Conservation (phyloP, 1,140 invertebrate genomes). For the Leptopilina boulardi region DNA sequence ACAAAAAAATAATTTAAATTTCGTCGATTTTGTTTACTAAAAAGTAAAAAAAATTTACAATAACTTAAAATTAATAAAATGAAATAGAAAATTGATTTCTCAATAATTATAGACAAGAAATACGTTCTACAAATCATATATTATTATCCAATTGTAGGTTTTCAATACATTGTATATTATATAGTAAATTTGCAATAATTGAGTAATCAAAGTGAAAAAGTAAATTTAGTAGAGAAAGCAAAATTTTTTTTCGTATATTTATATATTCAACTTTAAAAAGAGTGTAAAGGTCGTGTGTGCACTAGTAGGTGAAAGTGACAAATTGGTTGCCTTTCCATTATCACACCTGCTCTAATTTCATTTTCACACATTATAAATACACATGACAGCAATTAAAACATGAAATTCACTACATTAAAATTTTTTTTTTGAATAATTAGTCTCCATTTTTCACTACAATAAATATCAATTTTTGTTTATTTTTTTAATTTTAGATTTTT, state of each 20-base stretch:
- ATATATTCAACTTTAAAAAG: background rate
- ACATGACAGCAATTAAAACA: background rate
- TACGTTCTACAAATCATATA: background rate
- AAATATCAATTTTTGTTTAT: too few relatives aligned
- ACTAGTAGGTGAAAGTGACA: slow-evolving; percentile 29
- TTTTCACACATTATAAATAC: slow-evolving; percentile 4
- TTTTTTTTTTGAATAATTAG: too few relatives aligned
- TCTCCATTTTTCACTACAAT: too few relatives aligned
- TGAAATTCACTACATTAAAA: background rate
- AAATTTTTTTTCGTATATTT: background rate
- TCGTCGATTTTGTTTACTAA: too few relatives aligned
- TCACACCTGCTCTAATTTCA: slow-evolving; percentile 5
- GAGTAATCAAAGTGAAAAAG: background rate
- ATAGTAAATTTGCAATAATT: background rate
- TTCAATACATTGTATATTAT: background rate
- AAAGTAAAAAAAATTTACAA: too few relatives aligned
- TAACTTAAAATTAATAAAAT: background rate
- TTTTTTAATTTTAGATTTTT: too few relatives aligned
- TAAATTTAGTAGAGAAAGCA: background rate
- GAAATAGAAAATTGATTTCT: background rate
- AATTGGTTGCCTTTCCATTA: slow-evolving; percentile 16
- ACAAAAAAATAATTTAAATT: too few relatives aligned
- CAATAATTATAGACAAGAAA: background rate
- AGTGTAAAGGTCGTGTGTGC: background rate
- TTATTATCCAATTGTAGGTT: background rate